Evolutionary conservation across 2,113 vertebrate genomes (phyloP).

Genomic region (Chauna torquata): DNA sequence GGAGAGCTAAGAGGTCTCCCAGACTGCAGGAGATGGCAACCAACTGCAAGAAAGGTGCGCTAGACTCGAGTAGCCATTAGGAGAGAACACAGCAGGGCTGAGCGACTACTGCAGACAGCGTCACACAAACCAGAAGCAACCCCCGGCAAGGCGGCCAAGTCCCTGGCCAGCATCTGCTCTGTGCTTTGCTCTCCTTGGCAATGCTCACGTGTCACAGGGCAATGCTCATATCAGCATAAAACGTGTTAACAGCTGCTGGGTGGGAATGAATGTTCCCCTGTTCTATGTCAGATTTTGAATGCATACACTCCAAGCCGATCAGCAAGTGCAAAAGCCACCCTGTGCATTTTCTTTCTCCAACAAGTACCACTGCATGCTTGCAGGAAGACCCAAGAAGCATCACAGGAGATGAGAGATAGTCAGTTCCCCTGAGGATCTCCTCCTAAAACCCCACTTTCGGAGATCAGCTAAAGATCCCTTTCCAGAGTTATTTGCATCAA

Average conservation of each 20-base stretch:
- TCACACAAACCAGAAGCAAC: background rate
- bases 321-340: background rate
- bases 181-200: background rate
- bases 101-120: background rate
- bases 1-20: fast-evolving
- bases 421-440: background rate
- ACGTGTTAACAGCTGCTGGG: background rate
- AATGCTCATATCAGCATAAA: background rate
- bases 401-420: background rate
- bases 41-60: fast-evolving
- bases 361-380: background rate
- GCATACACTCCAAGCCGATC: fast-evolving
- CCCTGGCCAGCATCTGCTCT: background rate
- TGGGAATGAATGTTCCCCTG: background rate
- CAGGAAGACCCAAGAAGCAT: background rate
- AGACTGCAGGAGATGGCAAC: background rate
- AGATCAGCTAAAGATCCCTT: background rate
- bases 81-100: background rate
- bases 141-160: background rate
- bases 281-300: background rate
- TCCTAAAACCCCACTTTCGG: background rate
- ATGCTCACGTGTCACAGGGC: background rate
- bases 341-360: background rate
- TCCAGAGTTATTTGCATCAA: background rate
- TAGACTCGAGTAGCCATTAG: background rate